Conservation (phyloP, 2,113 vertebrate species). For the Leiothrix lutea region DNA sequence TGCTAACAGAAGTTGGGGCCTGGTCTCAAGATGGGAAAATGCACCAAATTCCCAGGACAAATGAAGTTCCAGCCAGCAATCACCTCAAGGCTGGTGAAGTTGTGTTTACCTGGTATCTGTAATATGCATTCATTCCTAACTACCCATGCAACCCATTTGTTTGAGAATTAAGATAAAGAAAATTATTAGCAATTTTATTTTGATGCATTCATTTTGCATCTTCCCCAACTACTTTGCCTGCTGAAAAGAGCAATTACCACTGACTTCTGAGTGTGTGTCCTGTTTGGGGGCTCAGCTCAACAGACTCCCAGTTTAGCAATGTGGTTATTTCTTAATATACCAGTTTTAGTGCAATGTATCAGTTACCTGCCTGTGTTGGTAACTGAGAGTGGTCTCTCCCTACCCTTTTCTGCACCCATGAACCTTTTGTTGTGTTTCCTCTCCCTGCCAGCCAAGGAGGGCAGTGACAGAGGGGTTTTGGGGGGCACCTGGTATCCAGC, state of each 20-base stretch:
- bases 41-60: neutral
- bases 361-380: neutral
- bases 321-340: neutral
- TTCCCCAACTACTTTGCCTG: neutral
- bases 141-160: neutral
- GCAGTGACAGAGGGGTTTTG: neutral
- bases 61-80: neutral
- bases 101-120: neutral
- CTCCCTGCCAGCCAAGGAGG: neutral
- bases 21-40: neutral
- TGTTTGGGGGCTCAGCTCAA: neutral
- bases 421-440: neutral
- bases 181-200: neutral
- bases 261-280: neutral
- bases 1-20: rapidly evolving
- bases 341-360: neutral
- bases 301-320: neutral
- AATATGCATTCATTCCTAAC: neutral
- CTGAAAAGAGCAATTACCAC: neutral
- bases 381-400: neutral
- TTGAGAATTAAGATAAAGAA: neutral
- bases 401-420: neutral
- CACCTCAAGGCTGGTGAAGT: neutral
- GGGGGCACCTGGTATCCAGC: neutral
- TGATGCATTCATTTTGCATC: neutral